Conservation (phyloP, 1,140 invertebrate genomes). For the Gryllus bimaculatus region DNA sequence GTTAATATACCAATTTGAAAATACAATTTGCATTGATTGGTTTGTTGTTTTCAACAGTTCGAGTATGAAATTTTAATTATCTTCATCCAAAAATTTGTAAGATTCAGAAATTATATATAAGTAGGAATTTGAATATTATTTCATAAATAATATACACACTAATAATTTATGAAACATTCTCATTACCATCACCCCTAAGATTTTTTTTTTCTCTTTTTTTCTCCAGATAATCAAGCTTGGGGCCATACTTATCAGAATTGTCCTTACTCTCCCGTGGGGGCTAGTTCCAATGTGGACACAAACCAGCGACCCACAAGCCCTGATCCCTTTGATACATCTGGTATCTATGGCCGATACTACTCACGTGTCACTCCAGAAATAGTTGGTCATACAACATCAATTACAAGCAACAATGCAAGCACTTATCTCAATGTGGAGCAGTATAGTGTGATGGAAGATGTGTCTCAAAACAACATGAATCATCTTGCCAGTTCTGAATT, state of each 20-base stretch:
- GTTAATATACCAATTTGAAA: no score
- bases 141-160: no score
- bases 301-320: conserved; percentile 19
- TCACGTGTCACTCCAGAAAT: conserved; percentile 35
- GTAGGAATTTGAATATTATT: no score
- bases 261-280: background rate
- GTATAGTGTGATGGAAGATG: conserved; percentile 10
- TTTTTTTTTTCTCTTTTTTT: background rate
- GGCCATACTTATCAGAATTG: conserved; percentile 14
- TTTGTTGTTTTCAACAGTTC: no score
- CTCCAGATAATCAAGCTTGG: background rate
- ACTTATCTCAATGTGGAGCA: conserved; percentile 19
- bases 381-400: background rate
- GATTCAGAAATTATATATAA: no score
- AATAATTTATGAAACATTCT: no score
- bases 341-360: conserved; percentile 37
- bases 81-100: no score
- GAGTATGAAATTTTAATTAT: no score
- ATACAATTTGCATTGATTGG: no score
- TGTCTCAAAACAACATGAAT: background rate
- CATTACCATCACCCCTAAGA: no score
- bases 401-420: background rate
- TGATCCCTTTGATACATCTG: conserved; percentile 55
- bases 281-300: background rate
- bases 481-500: background rate